phyloP scores from a whole-genome alignment of 2,113 vertebrate species.

The Vombatus ursinus region DNA sequence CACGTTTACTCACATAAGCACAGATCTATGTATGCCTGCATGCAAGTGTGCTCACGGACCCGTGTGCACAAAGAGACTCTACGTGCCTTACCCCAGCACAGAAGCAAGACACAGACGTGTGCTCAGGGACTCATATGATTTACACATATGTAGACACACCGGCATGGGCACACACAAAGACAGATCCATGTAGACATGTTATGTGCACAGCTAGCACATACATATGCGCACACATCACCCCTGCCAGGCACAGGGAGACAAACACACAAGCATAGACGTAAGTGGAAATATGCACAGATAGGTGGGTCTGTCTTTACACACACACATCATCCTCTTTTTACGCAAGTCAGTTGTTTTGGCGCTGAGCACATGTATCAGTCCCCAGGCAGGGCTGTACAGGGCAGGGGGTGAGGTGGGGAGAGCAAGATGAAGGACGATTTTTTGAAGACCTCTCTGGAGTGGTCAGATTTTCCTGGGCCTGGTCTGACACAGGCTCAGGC shows the following conservation, averaged over 20 bases:
- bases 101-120: too few species aligned
- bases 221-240: slow-evolving; percentile 40
- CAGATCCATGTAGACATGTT: background rate
- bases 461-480: background rate
- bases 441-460: background rate
- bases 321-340: background rate
- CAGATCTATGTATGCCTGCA: background rate
- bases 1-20: slow-evolving; percentile 29
- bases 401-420: background rate
- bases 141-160: too few species aligned
- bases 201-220: slow-evolving; percentile 14
- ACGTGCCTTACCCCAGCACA: too few species aligned
- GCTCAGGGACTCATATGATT: too few species aligned
- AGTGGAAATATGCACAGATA: background rate
- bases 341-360: too few species aligned
- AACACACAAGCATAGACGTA: background rate
- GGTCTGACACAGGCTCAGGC: background rate
- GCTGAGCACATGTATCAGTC: background rate
- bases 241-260: background rate
- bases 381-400: background rate
- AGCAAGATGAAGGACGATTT: background rate
- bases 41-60: too few species aligned
- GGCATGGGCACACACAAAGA: background rate
- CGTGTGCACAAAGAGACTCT: background rate
- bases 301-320: too few species aligned